Percentiles rank a stretch among this genome's conserved stretches.
Evolutionary conservation across 2,797 vertebrate species (phyloP).

Genomic region (Poeciliopsis infans): DNA sequence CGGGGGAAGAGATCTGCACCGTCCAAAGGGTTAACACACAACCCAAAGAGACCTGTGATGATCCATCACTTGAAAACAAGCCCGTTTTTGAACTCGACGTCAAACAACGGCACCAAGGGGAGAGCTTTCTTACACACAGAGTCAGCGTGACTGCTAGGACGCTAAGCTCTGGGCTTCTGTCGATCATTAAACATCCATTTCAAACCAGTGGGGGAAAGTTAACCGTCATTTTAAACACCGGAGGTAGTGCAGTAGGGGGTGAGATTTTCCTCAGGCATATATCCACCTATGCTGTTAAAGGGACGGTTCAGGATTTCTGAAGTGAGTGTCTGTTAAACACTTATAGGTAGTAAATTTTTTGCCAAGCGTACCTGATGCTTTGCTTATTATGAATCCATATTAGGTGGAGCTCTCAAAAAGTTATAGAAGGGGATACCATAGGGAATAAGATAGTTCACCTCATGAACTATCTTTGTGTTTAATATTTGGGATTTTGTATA

Average conservation of each 20-base stretch:
- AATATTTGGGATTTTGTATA: background rate
- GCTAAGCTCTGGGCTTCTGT: conserved; percentile 65
- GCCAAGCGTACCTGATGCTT: background rate
- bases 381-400: background rate
- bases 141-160: conserved; percentile 59
- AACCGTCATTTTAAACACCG: conserved; percentile 77
- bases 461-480: background rate
- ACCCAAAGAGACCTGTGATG: conserved; percentile 67
- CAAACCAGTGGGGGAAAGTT: conserved; percentile 79
- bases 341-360: background rate
- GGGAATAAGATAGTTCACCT: background rate
- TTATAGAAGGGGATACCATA: background rate
- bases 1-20: conserved; percentile 63
- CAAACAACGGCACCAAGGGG: conserved; percentile 57
- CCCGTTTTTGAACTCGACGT: conserved; percentile 48
- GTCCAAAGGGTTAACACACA: conserved; percentile 77
- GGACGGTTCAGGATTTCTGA: background rate
- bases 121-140: conserved; percentile 53
- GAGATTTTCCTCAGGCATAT: conserved; percentile 35
- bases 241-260: conserved; percentile 59
- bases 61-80: conserved; percentile 80
- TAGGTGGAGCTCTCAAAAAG: background rate
- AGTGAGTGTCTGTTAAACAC: background rate
- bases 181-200: conserved; percentile 83
- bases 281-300: background rate